A percentile compares a stretch with the other conserved stretches of the same genome.
These are phyloP conservation scores for Erebia palarica DNA, from an alignment of 2,888 invertebrate genomes.

Conservation along the genomic window DNA sequence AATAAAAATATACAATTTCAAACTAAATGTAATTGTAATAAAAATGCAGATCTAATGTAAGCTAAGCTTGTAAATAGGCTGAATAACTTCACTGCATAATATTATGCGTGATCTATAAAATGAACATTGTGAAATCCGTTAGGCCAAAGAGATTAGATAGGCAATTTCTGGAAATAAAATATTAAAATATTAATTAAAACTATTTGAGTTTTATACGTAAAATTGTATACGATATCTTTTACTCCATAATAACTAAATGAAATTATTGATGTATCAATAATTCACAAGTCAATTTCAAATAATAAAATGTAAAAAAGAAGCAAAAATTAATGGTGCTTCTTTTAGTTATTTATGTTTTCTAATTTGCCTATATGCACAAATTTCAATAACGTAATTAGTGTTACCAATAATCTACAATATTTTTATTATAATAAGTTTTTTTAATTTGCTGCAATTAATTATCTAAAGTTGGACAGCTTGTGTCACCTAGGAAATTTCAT, in stretches of 20 bases:
- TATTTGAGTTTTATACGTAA: conserved; percentile 38
- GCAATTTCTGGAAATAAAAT: conserved; percentile 36
- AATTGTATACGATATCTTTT: conserved; percentile 40
- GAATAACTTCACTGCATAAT: neutral
- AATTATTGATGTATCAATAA: conserved; percentile 13
- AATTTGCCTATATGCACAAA: too few species aligned
- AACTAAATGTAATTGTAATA: conserved; percentile 1
- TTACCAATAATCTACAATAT: too few species aligned
- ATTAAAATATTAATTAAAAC: conserved; percentile 16
- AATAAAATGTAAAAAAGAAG: neutral
- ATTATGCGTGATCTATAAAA: conserved; percentile 8
- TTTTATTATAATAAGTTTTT: neutral
- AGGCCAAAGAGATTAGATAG: conserved; percentile 53
- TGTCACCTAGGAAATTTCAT: too few species aligned
- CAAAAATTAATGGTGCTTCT: neutral
- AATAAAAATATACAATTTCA: neutral
- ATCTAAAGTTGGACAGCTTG: neutral
- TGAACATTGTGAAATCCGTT: conserved; percentile 49
- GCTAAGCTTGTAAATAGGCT: conserved; percentile 15
- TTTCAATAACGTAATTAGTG: too few species aligned
- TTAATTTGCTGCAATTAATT: conserved; percentile 10
- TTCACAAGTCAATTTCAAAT: conserved; percentile 20
- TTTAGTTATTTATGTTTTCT: too few species aligned
- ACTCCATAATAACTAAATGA: conserved; percentile 4
- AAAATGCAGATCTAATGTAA: conserved; percentile 4